Base-by-base conservation (phyloP, 1,140 invertebrate species). In the Panagrolaimus sp. region DNA sequence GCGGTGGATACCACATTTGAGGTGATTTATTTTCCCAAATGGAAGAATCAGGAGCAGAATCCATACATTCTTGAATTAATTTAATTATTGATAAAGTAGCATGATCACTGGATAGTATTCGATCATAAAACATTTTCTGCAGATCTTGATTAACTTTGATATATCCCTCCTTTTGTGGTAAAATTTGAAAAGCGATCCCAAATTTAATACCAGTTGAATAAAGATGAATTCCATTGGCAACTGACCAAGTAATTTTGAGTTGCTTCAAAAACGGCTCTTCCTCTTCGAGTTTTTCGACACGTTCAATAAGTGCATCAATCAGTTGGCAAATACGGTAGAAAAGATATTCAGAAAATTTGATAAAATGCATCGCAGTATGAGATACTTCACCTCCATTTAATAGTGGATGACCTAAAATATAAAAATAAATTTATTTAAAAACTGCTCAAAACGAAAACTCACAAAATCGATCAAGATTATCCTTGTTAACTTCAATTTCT, bases 1-100 rank as follows among this genome's bases (percentile, higher is more conserved):
- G 17, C 48, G 48, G 48, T n/a, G 48, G 48, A 52, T 52, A 52
- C 48, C 48, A 52, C 14, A 21, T 52, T 21, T 52, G n/a, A 52
- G 48, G n/a, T 0, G 48, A 1, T 8, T 9, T 14, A 12, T 24
- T 24, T 8, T 14, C 14, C 48, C 48, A 52, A 7, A 52, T 52
- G 9, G 17, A n/a, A 15, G 48, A 14, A 52, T 52, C 48, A 0
- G 7, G 48, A 52, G 15, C 26, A n/a, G 26, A 24, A 24, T n/a
- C 48, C 7, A 52, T 15, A 52, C 48, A 52, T 52, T 52, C 48
- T 24, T 52, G n/a, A 7, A 52, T 52, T 0, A 52, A 14, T 21
- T 24, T n/a, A 24, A 14, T 52, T 24, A 52, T 24, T 12, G 48
- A n/a, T 24, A 52, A 15, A n/a, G 7, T 52, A n/a, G 14, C n/a